phyloP scores from a whole-genome alignment of 2,113 vertebrate genomes.

The Bos indicus region DNA sequence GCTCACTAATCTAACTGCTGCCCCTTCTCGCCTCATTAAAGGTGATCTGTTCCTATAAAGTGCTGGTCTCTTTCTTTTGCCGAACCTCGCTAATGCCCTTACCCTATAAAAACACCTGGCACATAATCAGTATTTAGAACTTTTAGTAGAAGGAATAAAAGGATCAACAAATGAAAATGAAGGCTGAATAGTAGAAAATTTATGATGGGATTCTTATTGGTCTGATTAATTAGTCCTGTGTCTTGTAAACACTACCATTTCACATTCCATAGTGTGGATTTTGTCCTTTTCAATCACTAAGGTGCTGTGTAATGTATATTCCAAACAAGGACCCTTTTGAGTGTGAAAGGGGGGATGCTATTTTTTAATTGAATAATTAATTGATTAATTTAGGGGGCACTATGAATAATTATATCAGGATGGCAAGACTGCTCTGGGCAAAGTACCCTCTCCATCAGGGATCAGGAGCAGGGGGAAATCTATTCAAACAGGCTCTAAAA shows the following conservation, averaged over 20 bases:
- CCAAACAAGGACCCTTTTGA: neutral
- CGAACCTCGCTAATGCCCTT: neutral
- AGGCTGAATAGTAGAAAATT: neutral
- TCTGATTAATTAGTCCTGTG: neutral
- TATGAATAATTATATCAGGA: neutral
- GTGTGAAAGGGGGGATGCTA: neutral
- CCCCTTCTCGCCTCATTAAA: neutral
- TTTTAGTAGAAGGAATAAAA: neutral
- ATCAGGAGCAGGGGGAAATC: neutral
- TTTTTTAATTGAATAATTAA: neutral
- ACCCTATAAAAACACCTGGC: neutral
- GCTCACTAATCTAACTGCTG: neutral
- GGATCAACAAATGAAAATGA: neutral
- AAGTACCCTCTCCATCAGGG: neutral
- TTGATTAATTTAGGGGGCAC: neutral
- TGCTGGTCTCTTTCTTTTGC: rapidly evolving
- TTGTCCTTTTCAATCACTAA: conserved; percentile 7
- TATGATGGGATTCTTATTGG: neutral
- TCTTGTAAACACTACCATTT: neutral
- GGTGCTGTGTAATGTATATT: neutral
- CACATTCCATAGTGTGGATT: neutral
- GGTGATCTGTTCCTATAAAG: neutral
- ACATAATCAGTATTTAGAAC: neutral
- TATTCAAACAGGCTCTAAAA: neutral
- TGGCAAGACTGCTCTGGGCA: neutral